A percentile compares a stretch with the other conserved stretches of the same genome.
These are phyloP conservation scores for Poeciliopsis occidentalis DNA, from an alignment of 2,113 vertebrate species.

Conservation along the genomic window DNA sequence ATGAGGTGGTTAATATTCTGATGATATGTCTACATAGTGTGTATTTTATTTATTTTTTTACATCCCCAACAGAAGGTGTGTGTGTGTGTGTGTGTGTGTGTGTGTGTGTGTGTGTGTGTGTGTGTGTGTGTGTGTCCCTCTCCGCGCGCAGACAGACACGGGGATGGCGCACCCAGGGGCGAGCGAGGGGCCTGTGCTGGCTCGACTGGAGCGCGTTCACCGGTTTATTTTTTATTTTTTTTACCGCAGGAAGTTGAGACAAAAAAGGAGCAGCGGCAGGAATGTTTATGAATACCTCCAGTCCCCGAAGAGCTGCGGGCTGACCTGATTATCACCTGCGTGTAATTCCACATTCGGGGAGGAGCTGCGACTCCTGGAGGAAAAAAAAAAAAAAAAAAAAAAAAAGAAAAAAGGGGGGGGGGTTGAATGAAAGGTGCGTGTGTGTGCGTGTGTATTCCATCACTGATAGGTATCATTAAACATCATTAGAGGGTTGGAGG, in stretches of 20 bases:
- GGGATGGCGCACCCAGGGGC: constrained; percentile 73
- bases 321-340: constrained; percentile 84
- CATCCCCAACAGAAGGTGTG: constrained; percentile 74
- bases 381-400: not conserved
- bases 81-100: constrained; percentile 24
- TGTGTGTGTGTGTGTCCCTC: constrained; percentile 42
- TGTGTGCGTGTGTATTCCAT: constrained; percentile 44
- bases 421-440: constrained; percentile 44
- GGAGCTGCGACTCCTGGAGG: constrained; percentile 76
- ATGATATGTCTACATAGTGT: constrained; percentile 79
- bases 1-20: constrained; percentile 77
- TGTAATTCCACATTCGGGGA: constrained; percentile 83
- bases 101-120: constrained; percentile 32
- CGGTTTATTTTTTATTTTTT: constrained; percentile 51
- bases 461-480: constrained; percentile 76
- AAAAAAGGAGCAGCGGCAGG: constrained; percentile 72
- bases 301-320: constrained; percentile 76
- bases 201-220: constrained; percentile 63
- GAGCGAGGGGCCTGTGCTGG: constrained; percentile 60
- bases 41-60: constrained; percentile 63
- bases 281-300: constrained; percentile 84
- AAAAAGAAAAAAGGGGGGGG: not conserved
- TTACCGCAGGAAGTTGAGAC: constrained; percentile 79
- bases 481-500: constrained; percentile 75
- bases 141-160: constrained; percentile 35